Percentiles rank a stretch among this genome's conserved stretches.
Conservation (phyloP, 2,888 invertebrate species). For the Neoaliturus tenellus region DNA sequence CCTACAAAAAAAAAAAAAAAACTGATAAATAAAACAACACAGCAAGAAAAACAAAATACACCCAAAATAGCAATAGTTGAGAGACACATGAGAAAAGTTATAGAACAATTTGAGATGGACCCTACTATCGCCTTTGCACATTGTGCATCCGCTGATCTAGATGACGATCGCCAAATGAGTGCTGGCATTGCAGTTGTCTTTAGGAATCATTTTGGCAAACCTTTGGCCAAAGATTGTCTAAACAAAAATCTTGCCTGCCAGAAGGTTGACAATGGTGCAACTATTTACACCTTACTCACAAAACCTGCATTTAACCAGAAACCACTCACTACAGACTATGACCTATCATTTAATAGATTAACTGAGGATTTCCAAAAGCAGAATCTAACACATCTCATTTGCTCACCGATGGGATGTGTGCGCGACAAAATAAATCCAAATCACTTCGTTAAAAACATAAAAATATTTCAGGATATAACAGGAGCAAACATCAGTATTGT, state of each 20-base stretch:
- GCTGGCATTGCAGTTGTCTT: background rate
- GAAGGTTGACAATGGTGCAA: background rate
- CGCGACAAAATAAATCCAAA: no score
- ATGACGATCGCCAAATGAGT: background rate
- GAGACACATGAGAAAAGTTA: background rate
- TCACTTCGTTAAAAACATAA: no score
- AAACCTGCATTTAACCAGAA: background rate
- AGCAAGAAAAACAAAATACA: background rate
- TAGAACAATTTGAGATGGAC: background rate
- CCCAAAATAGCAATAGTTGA: background rate
- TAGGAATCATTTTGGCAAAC: background rate
- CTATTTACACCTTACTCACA: background rate
- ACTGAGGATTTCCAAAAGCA: no score
- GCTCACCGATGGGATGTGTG: no score
- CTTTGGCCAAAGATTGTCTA: background rate
- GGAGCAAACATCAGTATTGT: no score
- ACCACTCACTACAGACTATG: background rate
- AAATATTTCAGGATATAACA: no score
- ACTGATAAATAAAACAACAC: background rate
- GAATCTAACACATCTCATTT: no score
- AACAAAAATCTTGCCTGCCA: background rate
- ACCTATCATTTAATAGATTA: background rate
- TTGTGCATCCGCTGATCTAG: background rate
- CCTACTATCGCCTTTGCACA: background rate
- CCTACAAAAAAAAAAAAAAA: background rate